Evolutionary conservation across 1,140 invertebrate species (phyloP).

Genomic region (Mercenaria mercenaria): DNA sequence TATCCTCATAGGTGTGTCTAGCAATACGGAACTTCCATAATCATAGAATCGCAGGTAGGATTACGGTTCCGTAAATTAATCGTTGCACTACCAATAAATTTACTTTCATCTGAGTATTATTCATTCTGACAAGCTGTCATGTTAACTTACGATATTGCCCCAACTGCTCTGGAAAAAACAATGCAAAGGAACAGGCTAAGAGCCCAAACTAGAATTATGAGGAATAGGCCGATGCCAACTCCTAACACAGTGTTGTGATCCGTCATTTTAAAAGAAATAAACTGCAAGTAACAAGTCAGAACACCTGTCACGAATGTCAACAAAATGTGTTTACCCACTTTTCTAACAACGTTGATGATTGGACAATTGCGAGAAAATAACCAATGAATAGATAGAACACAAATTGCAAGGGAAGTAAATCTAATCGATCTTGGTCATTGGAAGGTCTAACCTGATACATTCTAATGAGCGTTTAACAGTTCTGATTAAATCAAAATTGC

Average conservation of each 20-base stretch:
- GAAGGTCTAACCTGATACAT: too few species aligned
- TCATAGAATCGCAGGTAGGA: too few species aligned
- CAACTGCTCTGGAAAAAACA: constrained; percentile 63
- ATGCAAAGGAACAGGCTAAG: constrained; percentile 67
- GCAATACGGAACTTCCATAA: too few species aligned
- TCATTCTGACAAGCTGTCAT: too few species aligned
- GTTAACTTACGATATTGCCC: constrained; percentile 73
- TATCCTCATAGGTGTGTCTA: too few species aligned
- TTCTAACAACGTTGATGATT: background rate
- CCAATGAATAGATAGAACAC: background rate
- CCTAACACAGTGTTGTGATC: constrained; percentile 61
- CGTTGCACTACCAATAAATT: too few species aligned
- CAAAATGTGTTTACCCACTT: background rate
- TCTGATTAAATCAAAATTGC: too few species aligned
- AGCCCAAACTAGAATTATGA: constrained; percentile 68
- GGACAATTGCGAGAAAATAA: background rate
- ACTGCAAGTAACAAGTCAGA: constrained; percentile 9
- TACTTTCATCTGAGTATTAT: too few species aligned
- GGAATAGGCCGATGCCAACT: constrained; percentile 69
- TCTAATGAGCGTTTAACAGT: too few species aligned
- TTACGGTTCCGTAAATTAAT: too few species aligned
- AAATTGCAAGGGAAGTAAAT: too few species aligned
- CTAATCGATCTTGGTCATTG: too few species aligned
- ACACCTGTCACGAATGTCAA: constrained; percentile 54
- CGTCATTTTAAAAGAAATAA: constrained; percentile 1